Percentiles rank a stretch among this genome's conserved stretches.
These are phyloP conservation scores for Xestia rhomboidea DNA, from an alignment of 2,888 invertebrate species.

Conservation along the genomic window DNA sequence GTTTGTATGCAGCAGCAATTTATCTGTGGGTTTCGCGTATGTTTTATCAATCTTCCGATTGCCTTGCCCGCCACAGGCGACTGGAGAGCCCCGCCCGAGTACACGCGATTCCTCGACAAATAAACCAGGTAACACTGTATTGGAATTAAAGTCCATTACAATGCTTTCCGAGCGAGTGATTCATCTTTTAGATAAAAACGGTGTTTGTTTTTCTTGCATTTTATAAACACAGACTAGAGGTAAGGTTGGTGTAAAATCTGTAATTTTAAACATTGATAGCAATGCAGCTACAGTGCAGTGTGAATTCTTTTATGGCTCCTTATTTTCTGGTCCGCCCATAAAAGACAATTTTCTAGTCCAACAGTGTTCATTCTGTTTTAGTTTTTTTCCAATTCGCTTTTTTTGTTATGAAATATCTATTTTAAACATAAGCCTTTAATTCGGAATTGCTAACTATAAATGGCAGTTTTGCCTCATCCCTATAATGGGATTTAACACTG, in stretches of 20 bases:
- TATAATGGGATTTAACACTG: background rate
- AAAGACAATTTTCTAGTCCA: background rate
- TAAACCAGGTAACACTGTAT: slow-evolving; percentile 40
- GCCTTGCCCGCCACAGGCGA: slow-evolving; percentile 67
- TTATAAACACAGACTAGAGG: background rate
- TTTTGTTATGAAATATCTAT: background rate
- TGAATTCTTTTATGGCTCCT: slow-evolving; percentile 21
- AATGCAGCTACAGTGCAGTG: background rate
- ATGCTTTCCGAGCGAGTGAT: slow-evolving; percentile 47
- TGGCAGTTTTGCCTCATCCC: background rate
- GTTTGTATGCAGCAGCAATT: slow-evolving; percentile 73
- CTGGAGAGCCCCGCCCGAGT: slow-evolving; percentile 69
- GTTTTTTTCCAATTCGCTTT: background rate
- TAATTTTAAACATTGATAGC: slow-evolving; percentile 32
- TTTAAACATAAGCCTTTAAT: background rate
- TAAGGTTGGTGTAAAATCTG: slow-evolving; percentile 1
- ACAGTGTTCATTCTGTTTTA: background rate
- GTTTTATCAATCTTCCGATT: slow-evolving; percentile 82
- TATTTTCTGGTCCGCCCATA: slow-evolving; percentile 10
- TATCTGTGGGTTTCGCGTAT: slow-evolving; percentile 72
- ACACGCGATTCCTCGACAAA: slow-evolving; percentile 72
- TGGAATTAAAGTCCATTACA: slow-evolving; percentile 58
- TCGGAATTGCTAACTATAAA: background rate
- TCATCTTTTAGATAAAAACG: slow-evolving; percentile 33
- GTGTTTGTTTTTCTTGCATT: slow-evolving; percentile 33